Evolutionary conservation across 2,113 vertebrate genomes (phyloP).

Genomic region (Epinephelus lanceolatus): DNA sequence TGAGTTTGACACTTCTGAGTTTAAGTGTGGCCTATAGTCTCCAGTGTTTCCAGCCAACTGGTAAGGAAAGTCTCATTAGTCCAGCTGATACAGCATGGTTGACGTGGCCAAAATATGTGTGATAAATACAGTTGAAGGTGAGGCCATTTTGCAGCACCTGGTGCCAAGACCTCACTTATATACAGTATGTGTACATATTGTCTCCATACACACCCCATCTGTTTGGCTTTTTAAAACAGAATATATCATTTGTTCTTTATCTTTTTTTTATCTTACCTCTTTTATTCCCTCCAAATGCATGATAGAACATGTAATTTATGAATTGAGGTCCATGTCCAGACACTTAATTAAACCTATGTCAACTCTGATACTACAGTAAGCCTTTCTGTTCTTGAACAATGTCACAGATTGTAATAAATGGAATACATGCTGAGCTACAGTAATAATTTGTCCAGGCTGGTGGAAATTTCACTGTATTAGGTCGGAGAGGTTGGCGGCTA

Average conservation of each 20-base stretch:
- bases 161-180: background rate
- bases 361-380: constrained; percentile 65
- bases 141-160: background rate
- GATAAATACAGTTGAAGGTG: background rate
- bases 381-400: constrained; percentile 59
- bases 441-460: constrained; percentile 49
- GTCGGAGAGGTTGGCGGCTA: constrained; percentile 3
- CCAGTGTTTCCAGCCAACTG: background rate
- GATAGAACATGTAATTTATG: constrained; percentile 34
- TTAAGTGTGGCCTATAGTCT: background rate
- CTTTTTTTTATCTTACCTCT: constrained; percentile 16
- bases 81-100: background rate
- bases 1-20: too few relatives aligned
- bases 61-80: constrained; percentile 6
- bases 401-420: constrained; percentile 66
- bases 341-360: constrained; percentile 72
- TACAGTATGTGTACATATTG: background rate
- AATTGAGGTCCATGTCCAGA: constrained; percentile 60
- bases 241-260: background rate
- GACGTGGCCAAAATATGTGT: background rate
- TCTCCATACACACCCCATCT: background rate
- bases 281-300: constrained; percentile 26
- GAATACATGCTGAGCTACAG: constrained; percentile 50
- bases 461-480: constrained; percentile 12
- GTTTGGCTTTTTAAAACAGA: constrained; percentile 10